These are phyloP conservation scores for Speoplatyrhinus poulsoni DNA, from an alignment of 2,113 vertebrate genomes.

Conservation along the genomic window DNA sequence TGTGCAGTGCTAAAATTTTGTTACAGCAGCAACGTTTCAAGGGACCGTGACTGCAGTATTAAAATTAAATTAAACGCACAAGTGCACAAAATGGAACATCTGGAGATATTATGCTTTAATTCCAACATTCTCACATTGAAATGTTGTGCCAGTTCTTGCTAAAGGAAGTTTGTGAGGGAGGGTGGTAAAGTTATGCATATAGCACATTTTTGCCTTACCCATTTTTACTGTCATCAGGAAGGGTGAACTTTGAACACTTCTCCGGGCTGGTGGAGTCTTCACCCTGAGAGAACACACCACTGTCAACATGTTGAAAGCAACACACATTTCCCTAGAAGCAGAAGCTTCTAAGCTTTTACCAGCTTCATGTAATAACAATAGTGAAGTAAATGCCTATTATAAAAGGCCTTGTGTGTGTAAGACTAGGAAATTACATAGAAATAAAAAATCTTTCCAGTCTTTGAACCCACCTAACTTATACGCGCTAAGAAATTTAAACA, in stretches of 20 bases:
- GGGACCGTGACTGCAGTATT: background rate
- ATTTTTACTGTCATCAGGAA: constrained; percentile 85
- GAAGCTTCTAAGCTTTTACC: background rate
- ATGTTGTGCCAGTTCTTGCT: constrained; percentile 34
- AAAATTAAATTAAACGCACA: constrained; percentile 13
- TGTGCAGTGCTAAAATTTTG: background rate
- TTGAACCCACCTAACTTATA: too few relatives aligned
- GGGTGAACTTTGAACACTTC: constrained; percentile 74
- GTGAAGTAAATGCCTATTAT: too few relatives aligned
- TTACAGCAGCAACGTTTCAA: background rate
- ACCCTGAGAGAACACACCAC: constrained; percentile 47
- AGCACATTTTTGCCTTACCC: constrained; percentile 63
- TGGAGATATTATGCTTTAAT: constrained; percentile 28
- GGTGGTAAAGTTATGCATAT: background rate
- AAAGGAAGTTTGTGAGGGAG: constrained; percentile 44
- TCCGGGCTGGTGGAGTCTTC: constrained; percentile 59
- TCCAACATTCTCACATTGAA: constrained; percentile 20
- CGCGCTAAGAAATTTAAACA: too few relatives aligned
- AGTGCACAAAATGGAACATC: constrained; percentile 26
- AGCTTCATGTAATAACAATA: too few relatives aligned
- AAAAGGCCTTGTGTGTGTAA: too few relatives aligned
- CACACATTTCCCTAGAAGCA: background rate
- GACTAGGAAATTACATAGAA: too few relatives aligned
- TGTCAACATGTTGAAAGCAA: background rate
- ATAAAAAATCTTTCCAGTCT: too few relatives aligned